Conservation (phyloP, 2,797 vertebrate species). For the Galago senegalensis region DNA sequence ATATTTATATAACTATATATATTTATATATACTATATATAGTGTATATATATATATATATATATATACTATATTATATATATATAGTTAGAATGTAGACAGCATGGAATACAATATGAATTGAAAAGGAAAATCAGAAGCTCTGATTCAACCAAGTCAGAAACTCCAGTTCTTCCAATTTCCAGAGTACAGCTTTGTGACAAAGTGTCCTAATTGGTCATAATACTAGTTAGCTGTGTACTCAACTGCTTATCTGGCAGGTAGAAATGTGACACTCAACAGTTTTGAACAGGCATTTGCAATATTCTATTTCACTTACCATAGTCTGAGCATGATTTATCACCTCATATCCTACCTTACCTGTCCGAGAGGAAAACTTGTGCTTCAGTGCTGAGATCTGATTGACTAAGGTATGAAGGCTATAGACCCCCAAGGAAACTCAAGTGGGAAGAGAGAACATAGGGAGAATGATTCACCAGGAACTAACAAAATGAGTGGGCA, state of each 20-base stretch:
- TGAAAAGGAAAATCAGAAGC: slow-evolving; percentile 10
- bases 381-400: not conserved
- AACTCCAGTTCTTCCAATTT: not conserved
- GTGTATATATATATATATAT: no score
- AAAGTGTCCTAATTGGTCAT: not conserved
- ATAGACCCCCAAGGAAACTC: not conserved
- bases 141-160: not conserved
- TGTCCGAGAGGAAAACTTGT: not conserved
- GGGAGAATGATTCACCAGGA: not conserved
- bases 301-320: not conserved
- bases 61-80: no score
- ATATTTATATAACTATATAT: no score
- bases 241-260: not conserved
- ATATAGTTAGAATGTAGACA: not conserved
- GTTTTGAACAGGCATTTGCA: not conserved
- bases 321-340: not conserved
- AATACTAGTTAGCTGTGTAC: not conserved
- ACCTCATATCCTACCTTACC: not conserved
- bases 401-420: not conserved
- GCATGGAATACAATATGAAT: not conserved
- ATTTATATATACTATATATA: no score
- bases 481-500: not conserved
- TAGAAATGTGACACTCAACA: not conserved
- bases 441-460: not conserved
- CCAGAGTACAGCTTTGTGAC: not conserved